These are phyloP conservation scores for Odontomyia ornata DNA, from an alignment of 2,888 invertebrate species.

Conservation along the genomic window DNA sequence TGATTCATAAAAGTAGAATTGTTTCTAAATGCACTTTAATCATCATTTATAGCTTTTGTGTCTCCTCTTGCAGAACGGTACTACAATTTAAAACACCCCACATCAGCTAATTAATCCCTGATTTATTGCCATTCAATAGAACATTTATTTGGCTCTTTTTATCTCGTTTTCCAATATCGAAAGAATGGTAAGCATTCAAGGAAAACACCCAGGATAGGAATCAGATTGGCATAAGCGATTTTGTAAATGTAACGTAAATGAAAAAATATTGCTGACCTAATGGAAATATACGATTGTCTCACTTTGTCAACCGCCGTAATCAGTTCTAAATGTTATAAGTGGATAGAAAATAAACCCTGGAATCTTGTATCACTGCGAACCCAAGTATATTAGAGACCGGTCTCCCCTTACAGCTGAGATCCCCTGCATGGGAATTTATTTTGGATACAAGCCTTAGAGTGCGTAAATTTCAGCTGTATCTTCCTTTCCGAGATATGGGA, in stretches of 20 bases:
- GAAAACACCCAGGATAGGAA: not conserved
- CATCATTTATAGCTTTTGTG: not conserved
- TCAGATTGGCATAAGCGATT: conserved; percentile 38
- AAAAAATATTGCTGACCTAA: conserved; percentile 45
- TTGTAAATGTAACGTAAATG: conserved; percentile 36
- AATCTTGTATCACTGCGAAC: not conserved
- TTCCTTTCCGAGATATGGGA: not conserved
- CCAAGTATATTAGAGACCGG: conserved; percentile 11
- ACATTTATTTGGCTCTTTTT: conserved; percentile 40
- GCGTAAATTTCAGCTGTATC: conserved; percentile 17
- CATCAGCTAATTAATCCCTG: conserved; percentile 44
- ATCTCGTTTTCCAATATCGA: conserved; percentile 39
- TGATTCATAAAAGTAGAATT: no score
- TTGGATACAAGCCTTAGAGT: not conserved
- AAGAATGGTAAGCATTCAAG: not conserved
- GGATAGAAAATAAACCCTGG: conserved; percentile 14
- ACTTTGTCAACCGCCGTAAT: conserved; percentile 43
- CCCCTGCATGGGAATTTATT: not conserved
- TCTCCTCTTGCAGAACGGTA: not conserved
- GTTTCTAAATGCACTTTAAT: not conserved
- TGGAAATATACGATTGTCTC: conserved; percentile 39
- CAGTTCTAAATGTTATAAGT: conserved; percentile 35
- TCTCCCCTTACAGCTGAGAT: not conserved
- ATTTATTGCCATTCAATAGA: conserved; percentile 39
- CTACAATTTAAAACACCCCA: conserved; percentile 37